Conservation (phyloP, 2,888 invertebrate species). For the Hirtodrosophila duncani region DNA sequence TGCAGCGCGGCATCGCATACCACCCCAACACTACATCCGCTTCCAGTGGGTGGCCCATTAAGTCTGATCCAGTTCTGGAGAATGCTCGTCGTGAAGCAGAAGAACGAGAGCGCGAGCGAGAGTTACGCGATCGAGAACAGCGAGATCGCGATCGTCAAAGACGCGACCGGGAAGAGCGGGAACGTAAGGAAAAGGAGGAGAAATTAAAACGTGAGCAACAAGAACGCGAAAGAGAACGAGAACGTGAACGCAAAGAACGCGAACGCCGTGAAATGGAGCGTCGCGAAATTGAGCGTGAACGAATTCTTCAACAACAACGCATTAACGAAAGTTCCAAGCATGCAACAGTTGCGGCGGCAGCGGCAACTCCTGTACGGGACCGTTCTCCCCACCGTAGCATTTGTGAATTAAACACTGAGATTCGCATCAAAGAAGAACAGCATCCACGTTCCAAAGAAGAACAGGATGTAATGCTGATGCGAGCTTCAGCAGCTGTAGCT, state of each 20-base stretch:
- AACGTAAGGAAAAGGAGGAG: slow-evolving; percentile 79
- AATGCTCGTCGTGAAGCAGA: slow-evolving; percentile 83
- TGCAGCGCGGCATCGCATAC: slow-evolving; percentile 82
- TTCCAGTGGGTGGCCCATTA: slow-evolving; percentile 82
- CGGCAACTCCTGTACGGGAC: slow-evolving; percentile 79
- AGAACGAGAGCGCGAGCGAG: slow-evolving; percentile 77
- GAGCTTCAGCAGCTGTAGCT: slow-evolving; percentile 62
- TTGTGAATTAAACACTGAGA: slow-evolving; percentile 71
- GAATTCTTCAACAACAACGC: slow-evolving; percentile 82
- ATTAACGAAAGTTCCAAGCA: slow-evolving; percentile 79
- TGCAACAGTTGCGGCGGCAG: slow-evolving; percentile 73
- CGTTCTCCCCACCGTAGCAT: slow-evolving; percentile 89
- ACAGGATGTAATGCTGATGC: slow-evolving; percentile 79
- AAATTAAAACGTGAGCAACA: slow-evolving; percentile 80
- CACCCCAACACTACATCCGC: slow-evolving; percentile 77
- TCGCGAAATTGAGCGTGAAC: slow-evolving; percentile 82
- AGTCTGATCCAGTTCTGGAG: slow-evolving; percentile 82
- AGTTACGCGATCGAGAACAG: slow-evolving; percentile 78
- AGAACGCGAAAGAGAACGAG: slow-evolving; percentile 81
- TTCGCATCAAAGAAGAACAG: slow-evolving; percentile 82
- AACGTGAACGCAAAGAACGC: slow-evolving; percentile 81
- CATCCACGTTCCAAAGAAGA: slow-evolving; percentile 79
- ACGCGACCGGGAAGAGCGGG: slow-evolving; percentile 78
- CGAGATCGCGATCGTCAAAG: slow-evolving; percentile 78
- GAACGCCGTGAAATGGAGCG: slow-evolving; percentile 81